Conservation (phyloP, 2,113 vertebrate genomes). For the Alces alces region DNA sequence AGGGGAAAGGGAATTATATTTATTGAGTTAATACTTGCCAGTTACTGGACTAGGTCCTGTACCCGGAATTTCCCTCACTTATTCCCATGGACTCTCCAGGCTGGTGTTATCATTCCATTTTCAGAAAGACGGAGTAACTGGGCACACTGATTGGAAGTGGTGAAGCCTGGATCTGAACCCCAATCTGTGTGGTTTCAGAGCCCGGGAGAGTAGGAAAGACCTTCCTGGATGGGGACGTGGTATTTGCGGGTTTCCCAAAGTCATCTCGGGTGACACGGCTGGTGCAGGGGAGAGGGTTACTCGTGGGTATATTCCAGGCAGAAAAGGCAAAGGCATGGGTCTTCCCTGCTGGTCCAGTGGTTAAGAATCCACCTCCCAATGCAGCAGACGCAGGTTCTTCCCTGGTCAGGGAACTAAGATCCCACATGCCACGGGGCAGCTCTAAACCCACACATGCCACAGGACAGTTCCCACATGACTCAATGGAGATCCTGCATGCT, state of each 20-base stretch:
- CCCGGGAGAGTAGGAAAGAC: neutral
- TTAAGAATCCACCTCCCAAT: neutral
- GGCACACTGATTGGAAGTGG: neutral
- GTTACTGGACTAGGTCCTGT: neutral
- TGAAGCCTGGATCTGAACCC: neutral
- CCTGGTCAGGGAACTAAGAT: neutral
- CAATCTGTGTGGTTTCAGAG: neutral
- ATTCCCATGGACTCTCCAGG: neutral
- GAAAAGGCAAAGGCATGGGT: neutral
- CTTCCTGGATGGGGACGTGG: neutral
- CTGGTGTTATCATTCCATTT: neutral
- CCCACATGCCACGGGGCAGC: neutral
- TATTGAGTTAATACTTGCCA: neutral
- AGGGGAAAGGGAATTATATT: neutral
- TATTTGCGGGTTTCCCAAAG: neutral
- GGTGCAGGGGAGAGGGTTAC: neutral
- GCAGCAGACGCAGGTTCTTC: accelerated
- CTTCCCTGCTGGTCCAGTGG: neutral
- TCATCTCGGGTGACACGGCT: accelerated
- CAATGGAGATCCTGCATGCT: neutral
- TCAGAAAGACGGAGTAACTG: neutral
- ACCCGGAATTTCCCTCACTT: neutral
- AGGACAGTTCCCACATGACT: neutral
- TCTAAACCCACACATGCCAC: neutral
- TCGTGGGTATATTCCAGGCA: neutral